Base-by-base conservation (phyloP, 2,888 invertebrate species). In the Rhogogaster chlorosoma region DNA sequence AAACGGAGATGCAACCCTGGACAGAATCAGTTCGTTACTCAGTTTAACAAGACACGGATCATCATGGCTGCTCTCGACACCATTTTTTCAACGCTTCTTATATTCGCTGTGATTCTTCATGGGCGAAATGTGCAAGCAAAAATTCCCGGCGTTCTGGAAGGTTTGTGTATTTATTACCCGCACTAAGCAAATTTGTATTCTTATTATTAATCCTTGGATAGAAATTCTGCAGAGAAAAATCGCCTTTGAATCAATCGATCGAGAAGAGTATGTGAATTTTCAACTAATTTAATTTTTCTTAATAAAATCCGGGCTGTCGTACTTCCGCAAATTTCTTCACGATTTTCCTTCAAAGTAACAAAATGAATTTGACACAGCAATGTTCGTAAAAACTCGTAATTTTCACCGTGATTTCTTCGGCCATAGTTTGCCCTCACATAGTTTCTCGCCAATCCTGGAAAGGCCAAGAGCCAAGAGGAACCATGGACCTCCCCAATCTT, bases 371-470 rank as follows among this genome's bases (percentile, higher is more conserved):
- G 1, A 53, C 1, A 53, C n/a, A n/a, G 18, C 49, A 10, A 22
- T 61, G 10, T 22, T 61, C 1, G 26, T 2, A 61, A 26, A 61
- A 61, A 61, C 7, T 61, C 26, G 61, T 26, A 4, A 22, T 61
- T 61, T 12, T 61, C 9, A 67, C 32, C 29, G 15, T 67, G 0
- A 32, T 7, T 67, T 29, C 26, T 67, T 32, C 32, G 12, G 6
- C 32, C 12, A 32, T 6, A 73, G 71, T 12, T 73, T 77, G 77
- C 32, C 49, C 49, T 2, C 49, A 32, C 3, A 32, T 77, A 12
- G 77, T 77, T 49, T 32, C 49, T 32, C 77, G 77, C 18, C 18
- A 18, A 26, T 32, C 77, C 88, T 94, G 94, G 94, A 93, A 93
- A 18, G 94, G 94, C 15, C 89, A 88, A 78, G 5, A 86, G 12